Base-by-base conservation (phyloP, 2,797 vertebrate species). In the Enteromius unitaeniatus region DNA sequence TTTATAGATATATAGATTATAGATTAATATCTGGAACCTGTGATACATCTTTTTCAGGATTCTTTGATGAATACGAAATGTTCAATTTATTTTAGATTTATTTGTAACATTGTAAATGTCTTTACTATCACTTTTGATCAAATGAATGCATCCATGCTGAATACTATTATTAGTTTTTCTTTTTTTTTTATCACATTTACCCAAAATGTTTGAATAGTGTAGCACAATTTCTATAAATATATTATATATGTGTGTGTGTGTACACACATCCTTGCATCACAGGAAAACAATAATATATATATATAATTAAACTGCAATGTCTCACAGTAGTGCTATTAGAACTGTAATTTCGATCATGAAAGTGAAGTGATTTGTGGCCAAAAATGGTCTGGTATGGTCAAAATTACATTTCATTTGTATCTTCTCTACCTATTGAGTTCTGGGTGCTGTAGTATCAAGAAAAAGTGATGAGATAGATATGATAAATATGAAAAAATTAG, bases 351-450 rank as follows among this genome's bases (percentile, higher is more conserved):
- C 7, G 19, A 23, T 58, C 34, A 34, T 5, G 4, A 5, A 34
- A 28, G 28, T 28, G 28, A 28, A 34, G 34, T 34, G 34, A 34
- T 5, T 34, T 34, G 34, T 34, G 34, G 34, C 34, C 34, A 34
- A n/a, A n/a, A n/a, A n/a, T n/a, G n/a, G n/a, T n/a, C n/a, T n/a
- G 34, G 34, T 1, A 37, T 37, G 37, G 37, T 37, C 34, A 37
- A 26, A 60, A 60, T 60, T 10, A 40, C 37, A n/a, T n/a, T 37
- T 37, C 34, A 37, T 37, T 37, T 40, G 37, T 40, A 40, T 40
- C 51, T 75, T 78, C 26, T 85, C 37, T 62, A 73, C 74, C 82
- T 75, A 75, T n/a, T 26, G 62, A 58, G 65, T 26, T 65, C 21
- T 75, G 51, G 3, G 8, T 28, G 34, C 34, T 19, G 23, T 42